phyloP scores from a whole-genome alignment of 2,888 invertebrate species.

The Meloe dianella region DNA sequence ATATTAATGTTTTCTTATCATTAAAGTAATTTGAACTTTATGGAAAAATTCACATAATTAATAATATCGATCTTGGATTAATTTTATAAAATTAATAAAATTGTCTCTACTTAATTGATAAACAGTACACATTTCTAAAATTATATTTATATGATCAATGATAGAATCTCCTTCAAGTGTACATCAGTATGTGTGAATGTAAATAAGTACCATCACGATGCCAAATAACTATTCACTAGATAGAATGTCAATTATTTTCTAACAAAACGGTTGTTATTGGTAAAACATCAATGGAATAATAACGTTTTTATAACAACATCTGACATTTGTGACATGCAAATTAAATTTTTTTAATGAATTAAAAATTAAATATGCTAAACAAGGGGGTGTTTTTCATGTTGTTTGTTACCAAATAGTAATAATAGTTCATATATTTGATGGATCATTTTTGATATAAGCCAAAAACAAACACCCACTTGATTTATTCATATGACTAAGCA shows the following conservation, averaged over 20 bases:
- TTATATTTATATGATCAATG: background rate
- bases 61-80: background rate
- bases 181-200: background rate
- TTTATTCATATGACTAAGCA: constrained; percentile 39
- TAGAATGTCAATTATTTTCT: constrained; percentile 14
- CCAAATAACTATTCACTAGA: background rate
- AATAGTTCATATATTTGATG: constrained; percentile 24
- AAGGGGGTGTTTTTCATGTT: constrained; percentile 14
- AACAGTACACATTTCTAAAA: background rate
- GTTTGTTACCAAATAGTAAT: constrained; percentile 23
- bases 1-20: background rate
- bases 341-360: constrained; percentile 28
- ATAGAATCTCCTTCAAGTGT: background rate
- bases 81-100: background rate
- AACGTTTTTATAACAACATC: constrained; percentile 17
- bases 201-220: background rate
- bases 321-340: constrained; percentile 25
- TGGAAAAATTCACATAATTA: background rate
- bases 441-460: constrained; percentile 24
- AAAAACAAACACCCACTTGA: constrained; percentile 34
- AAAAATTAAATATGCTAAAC: constrained; percentile 26
- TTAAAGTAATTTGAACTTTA: background rate
- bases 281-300: constrained; percentile 24
- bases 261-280: constrained; percentile 15
- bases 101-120: background rate